Evolutionary conservation across 2,113 vertebrate genomes (phyloP), one percentile per base, ranked within the genome.

Genomic region (Lasiurus cinereus): DNA sequence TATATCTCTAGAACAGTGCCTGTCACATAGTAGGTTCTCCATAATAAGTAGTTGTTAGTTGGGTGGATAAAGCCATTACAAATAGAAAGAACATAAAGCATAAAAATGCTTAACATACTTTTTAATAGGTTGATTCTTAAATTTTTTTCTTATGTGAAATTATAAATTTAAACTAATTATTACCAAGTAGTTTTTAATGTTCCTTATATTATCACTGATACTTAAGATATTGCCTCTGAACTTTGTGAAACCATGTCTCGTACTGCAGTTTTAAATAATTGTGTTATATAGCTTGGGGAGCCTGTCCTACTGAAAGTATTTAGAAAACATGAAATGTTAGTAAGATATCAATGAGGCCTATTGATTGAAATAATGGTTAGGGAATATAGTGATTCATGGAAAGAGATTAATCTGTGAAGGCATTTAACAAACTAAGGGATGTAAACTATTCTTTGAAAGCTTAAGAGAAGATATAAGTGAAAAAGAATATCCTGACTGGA

Each of bases 111-210:
- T 29, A 88, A 66, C 12, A 46, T 69, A 80, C 13, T 43, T 39
- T 77, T 83, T 88, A 62, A 64, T 78, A 73, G 27, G 46, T 87
- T 85, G 21, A 43, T 80, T 48, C 5, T 62, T 66, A 64, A 73
- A 66, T 56, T 56, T 77, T 83, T 88, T 90, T 62, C 8, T 89
- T 89, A 74, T 80, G 73, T 70, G 50, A 94, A 29, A 72, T 72
- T 72, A 72, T 78, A 83, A 27, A 56, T 74, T 79, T 64, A 12
- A 43, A 86, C 90, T 56, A 56, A 56, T 56, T 56, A 59, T 87
- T 46, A 74, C 33, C 69, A 93, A 72, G 12, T 76, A 83, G n/a
- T 31, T 92, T 72, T 88, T 48, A 82, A 70, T 80, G 31, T 88
- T 96, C 46, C 36, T 85, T 89, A 62, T 90, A 39, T 52, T 80